A percentile compares a stretch with the other conserved stretches of the same genome.
These are phyloP conservation scores for Drosophila virilis DNA, from an alignment of 1,140 invertebrate species.

Conservation along the genomic window DNA sequence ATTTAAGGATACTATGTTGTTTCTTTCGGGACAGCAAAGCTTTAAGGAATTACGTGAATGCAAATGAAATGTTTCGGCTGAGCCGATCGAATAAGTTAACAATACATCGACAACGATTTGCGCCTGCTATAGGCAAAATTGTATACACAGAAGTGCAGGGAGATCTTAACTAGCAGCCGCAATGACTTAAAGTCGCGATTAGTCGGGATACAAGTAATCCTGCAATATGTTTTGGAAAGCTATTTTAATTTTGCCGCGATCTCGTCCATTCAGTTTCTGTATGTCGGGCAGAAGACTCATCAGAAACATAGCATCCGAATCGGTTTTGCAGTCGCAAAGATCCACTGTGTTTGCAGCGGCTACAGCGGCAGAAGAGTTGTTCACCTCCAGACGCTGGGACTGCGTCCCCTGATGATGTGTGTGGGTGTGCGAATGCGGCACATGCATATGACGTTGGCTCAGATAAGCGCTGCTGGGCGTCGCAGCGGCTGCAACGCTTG, in stretches of 20 bases:
- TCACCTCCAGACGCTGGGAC: conserved; percentile 45
- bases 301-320: conserved; percentile 82
- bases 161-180: conserved; percentile 37
- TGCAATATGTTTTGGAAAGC: conserved; percentile 82
- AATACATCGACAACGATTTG: conserved; percentile 12
- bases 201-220: conserved; percentile 82
- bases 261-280: conserved; percentile 78
- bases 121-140: conserved; percentile 51
- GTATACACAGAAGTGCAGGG: conserved; percentile 60
- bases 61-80: conserved; percentile 44
- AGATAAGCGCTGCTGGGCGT: conserved; percentile 38
- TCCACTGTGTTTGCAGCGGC: conserved; percentile 46
- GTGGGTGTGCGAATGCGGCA: conserved; percentile 45
- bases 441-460: conserved; percentile 46
- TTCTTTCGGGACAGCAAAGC: conserved; percentile 63
- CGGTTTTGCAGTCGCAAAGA: conserved; percentile 81
- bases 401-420: conserved; percentile 46
- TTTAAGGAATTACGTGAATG: conserved; percentile 20
- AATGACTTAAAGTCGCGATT: conserved; percentile 43
- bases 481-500: conserved; percentile 21
- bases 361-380: conserved; percentile 39
- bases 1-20: conserved; percentile 57
- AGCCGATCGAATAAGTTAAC: conserved; percentile 33
- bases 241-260: conserved; percentile 83
- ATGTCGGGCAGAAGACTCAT: conserved; percentile 82